phyloP scores from a whole-genome alignment of 2,888 invertebrate genomes.

The Creontiades dilutus region DNA sequence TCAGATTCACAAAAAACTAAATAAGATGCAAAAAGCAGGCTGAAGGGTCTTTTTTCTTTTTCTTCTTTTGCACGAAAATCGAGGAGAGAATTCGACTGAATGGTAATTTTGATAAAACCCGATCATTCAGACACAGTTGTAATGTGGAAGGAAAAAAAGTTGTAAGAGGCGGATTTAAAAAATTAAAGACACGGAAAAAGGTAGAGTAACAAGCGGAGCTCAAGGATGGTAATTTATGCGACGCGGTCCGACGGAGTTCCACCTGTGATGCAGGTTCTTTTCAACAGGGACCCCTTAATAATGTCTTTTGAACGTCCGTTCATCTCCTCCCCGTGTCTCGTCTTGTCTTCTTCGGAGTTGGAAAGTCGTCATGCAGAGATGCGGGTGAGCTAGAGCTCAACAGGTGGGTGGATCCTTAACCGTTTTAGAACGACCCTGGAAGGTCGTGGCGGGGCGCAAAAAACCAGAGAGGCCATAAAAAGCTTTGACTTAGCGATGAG shows the following conservation, averaged over 20 bases:
- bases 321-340: neutral
- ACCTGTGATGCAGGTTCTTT: constrained; percentile 60
- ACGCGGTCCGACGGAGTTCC: constrained; percentile 26
- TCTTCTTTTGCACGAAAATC: neutral
- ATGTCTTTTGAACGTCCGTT: constrained; percentile 36
- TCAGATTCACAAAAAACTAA: too few species aligned
- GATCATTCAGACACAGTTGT: neutral
- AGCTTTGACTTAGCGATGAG: neutral
- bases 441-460: neutral
- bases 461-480: neutral
- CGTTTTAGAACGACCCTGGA: constrained; percentile 17
- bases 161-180: constrained; percentile 4
- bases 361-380: neutral
- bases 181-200: constrained; percentile 21
- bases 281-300: constrained; percentile 35
- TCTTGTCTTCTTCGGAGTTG: neutral
- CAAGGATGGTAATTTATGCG: constrained; percentile 61
- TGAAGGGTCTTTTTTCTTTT: neutral
- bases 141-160: neutral
- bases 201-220: constrained; percentile 12
- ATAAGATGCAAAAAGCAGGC: too few species aligned
- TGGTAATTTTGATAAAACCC: constrained; percentile 32
- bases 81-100: neutral
- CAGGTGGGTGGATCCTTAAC: neutral
- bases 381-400: neutral